These are phyloP conservation scores for Caerostris extrusa DNA, from an alignment of 1,140 invertebrate species.

Conservation along the genomic window DNA sequence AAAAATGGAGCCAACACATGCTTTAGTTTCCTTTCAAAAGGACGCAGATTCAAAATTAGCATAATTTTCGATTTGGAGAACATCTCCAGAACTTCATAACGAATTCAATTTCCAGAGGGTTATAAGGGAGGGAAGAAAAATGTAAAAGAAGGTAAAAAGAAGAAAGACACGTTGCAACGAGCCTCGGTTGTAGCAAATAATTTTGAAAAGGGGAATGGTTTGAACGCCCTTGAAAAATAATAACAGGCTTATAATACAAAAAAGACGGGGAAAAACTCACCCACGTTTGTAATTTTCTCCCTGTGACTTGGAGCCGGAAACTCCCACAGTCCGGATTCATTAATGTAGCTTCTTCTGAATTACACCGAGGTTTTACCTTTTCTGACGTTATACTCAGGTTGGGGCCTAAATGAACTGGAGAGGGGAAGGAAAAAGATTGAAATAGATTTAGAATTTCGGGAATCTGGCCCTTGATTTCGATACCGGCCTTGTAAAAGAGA, in stretches of 20 bases:
- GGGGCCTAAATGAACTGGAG: slow-evolving; percentile 16
- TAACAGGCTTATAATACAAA: slow-evolving; percentile 75
- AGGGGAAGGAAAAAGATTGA: slow-evolving; percentile 22
- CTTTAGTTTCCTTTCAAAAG: slow-evolving; percentile 53
- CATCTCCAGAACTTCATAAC: slow-evolving; percentile 71
- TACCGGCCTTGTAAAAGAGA: not conserved
- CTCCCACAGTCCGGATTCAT: slow-evolving; percentile 59
- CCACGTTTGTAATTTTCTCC: slow-evolving; percentile 72
- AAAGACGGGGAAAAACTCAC: slow-evolving; percentile 33
- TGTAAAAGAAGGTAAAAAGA: not conserved
- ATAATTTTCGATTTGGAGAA: slow-evolving; percentile 77
- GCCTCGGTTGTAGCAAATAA: slow-evolving; percentile 63
- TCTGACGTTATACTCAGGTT: slow-evolving; percentile 21
- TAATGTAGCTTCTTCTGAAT: slow-evolving; percentile 62
- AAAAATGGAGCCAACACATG: slow-evolving; percentile 65
- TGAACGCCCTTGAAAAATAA: slow-evolving; percentile 56
- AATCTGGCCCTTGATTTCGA: slow-evolving; percentile 47
- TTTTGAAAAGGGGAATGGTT: slow-evolving; percentile 61
- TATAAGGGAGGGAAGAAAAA: slow-evolving; percentile 8
- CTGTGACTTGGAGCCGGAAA: slow-evolving; percentile 46
- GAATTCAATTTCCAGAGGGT: slow-evolving; percentile 74
- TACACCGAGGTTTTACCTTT: slow-evolving; percentile 61
- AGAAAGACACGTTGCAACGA: not conserved
- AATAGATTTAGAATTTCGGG: slow-evolving; percentile 56
- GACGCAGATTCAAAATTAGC: slow-evolving; percentile 68